A percentile compares a stretch with the other conserved stretches of the same genome.
These are phyloP conservation scores for Toxotes lorentzi DNA, from an alignment of 2,797 vertebrate species.

Conservation along the genomic window DNA sequence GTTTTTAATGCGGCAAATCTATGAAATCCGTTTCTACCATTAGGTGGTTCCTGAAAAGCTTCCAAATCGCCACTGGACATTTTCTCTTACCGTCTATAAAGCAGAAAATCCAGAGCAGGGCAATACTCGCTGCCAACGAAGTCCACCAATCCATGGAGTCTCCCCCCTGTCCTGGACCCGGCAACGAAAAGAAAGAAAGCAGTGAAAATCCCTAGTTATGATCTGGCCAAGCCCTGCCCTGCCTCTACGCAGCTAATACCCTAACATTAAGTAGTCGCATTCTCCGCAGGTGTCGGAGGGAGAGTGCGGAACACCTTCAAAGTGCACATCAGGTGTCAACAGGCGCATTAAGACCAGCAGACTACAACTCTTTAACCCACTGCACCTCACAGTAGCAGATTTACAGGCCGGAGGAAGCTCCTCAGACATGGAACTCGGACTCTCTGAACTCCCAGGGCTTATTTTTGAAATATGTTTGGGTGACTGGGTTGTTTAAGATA, in stretches of 20 bases:
- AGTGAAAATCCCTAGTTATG: slow-evolving; percentile 27
- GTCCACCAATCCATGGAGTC: slow-evolving; percentile 81
- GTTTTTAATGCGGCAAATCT: background rate
- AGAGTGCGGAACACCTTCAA: slow-evolving; percentile 17
- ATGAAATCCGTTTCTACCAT: slow-evolving; percentile 5
- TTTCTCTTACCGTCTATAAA: slow-evolving; percentile 80
- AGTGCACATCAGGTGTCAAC: slow-evolving; percentile 48
- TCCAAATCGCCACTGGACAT: background rate
- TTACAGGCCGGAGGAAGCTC: background rate
- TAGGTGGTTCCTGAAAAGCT: background rate
- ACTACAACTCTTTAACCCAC: slow-evolving; percentile 13
- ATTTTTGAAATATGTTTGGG: background rate
- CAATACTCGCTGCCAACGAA: slow-evolving; percentile 72
- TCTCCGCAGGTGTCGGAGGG: slow-evolving; percentile 45
- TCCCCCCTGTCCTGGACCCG: slow-evolving; percentile 58
- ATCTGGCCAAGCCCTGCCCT: slow-evolving; percentile 58
- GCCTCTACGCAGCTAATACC: slow-evolving; percentile 59
- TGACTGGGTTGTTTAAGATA: background rate
- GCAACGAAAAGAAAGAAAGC: slow-evolving; percentile 57
- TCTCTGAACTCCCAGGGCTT: background rate
- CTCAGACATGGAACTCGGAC: background rate
- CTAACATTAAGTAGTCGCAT: slow-evolving; percentile 48
- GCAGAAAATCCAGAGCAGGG: slow-evolving; percentile 81
- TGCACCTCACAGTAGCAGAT: slow-evolving; percentile 1
- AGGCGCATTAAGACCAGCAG: slow-evolving; percentile 48